A percentile compares a stretch with the other conserved stretches of the same genome.
Evolutionary conservation across 2,797 vertebrate genomes (phyloP).

Genomic region (Epinephelus awoara): DNA sequence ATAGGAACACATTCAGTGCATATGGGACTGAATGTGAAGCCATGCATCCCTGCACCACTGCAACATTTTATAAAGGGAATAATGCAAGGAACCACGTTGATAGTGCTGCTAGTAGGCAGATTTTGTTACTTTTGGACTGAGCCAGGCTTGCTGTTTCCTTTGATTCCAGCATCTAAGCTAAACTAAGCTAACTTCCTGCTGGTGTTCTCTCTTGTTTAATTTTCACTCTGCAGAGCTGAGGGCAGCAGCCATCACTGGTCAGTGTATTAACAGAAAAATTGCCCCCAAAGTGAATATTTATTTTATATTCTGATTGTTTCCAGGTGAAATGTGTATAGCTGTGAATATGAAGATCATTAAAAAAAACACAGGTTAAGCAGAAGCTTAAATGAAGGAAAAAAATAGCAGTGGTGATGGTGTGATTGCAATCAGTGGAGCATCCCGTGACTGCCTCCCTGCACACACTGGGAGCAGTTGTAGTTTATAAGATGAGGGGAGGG

Average conservation of each 20-base stretch:
- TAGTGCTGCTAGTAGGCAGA: neutral
- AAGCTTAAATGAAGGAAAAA: neutral
- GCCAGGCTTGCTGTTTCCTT: neutral
- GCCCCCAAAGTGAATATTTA: neutral
- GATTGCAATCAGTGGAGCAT: slow-evolving; percentile 34
- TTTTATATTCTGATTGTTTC: neutral
- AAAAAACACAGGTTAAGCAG: neutral
- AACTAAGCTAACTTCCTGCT: slow-evolving; percentile 1
- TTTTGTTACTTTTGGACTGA: neutral
- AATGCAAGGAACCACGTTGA: neutral
- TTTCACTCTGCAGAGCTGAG: too few species aligned
- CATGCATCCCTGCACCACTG: slow-evolving; percentile 46
- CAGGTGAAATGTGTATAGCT: slow-evolving; percentile 2
- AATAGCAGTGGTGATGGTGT: neutral
- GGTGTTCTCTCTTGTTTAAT: neutral
- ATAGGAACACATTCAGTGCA: slow-evolving; percentile 61
- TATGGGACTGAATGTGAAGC: slow-evolving; percentile 49
- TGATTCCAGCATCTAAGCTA: neutral
- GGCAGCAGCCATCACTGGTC: too few species aligned
- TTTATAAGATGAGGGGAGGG: slow-evolving; percentile 40
- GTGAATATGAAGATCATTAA: neutral
- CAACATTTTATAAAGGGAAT: slow-evolving; percentile 27
- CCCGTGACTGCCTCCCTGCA: slow-evolving; percentile 40
- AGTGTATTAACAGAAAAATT: neutral
- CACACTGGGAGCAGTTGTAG: slow-evolving; percentile 36